Evolutionary conservation across 2,113 vertebrate species (phyloP).

Genomic region (Lethenteron reissneri): DNA sequence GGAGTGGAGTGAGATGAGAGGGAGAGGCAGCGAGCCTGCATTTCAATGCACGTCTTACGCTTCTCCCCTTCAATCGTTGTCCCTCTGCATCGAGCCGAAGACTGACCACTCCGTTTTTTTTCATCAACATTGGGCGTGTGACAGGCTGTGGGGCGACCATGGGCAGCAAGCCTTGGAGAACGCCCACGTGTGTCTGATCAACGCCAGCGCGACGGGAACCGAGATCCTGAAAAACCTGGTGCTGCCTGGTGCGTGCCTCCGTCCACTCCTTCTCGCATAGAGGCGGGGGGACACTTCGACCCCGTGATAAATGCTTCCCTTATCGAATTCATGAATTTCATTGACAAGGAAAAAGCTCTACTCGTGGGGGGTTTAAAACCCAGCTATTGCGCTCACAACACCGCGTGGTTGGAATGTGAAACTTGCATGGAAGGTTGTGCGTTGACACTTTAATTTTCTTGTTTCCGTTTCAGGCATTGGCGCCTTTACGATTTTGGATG

Average conservation of each 20-base stretch:
- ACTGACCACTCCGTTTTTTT: too few species aligned
- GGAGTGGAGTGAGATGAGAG: too few species aligned
- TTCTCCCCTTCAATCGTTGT: too few species aligned
- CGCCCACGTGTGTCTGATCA: constrained; percentile 72
- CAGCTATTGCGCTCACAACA: too few species aligned
- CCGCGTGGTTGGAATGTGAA: too few species aligned
- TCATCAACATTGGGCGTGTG: neutral
- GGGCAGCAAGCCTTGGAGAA: constrained; percentile 76
- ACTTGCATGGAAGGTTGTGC: neutral
- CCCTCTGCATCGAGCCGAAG: too few species aligned
- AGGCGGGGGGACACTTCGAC: too few species aligned
- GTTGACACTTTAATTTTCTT: neutral
- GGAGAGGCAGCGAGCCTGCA: too few species aligned
- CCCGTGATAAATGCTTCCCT: neutral
- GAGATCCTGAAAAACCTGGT: constrained; percentile 94
- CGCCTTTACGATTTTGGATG: constrained; percentile 82
- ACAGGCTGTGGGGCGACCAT: constrained; percentile 84
- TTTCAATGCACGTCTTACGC: too few species aligned
- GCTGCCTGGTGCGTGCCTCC: constrained; percentile 39
- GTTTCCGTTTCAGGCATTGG: constrained; percentile 45
- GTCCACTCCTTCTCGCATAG: too few species aligned
- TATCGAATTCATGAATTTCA: neutral
- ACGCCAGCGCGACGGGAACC: constrained; percentile 65
- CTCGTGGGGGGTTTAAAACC: neutral
- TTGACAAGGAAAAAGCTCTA: neutral